Conservation (phyloP, 1,140 invertebrate species). For the Diachasmimorpha longicaudata region DNA sequence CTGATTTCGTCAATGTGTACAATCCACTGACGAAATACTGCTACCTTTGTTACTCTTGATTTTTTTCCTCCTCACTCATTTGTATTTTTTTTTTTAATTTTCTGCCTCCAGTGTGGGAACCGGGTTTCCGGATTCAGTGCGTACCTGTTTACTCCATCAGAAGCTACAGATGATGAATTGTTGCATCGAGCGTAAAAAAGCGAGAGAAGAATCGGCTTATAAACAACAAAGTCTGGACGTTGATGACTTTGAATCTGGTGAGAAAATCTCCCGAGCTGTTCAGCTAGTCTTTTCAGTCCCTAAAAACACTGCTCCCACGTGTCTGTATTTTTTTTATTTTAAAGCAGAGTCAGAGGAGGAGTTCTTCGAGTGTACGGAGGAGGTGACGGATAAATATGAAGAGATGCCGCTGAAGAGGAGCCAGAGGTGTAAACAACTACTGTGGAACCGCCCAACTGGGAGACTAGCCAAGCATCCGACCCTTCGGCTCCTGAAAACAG, state of each 20-base stretch:
- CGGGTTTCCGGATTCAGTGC: conserved; percentile 79
- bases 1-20: not conserved
- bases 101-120: conserved; percentile 70
- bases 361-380: conserved; percentile 84
- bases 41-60: conserved; percentile 13
- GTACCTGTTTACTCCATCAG: conserved; percentile 91
- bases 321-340: not conserved
- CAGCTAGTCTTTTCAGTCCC: not conserved
- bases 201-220: conserved; percentile 61
- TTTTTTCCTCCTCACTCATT: not conserved
- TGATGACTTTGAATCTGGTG: conserved; percentile 48
- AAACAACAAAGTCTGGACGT: conserved; percentile 43
- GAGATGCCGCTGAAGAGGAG: conserved; percentile 38
- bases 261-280: conserved; percentile 4
- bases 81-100: conserved; percentile 12
- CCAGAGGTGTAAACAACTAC: conserved; percentile 59
- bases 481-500: conserved; percentile 71
- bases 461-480: conserved; percentile 73
- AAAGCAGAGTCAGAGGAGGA: conserved; percentile 59
- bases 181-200: conserved; percentile 82
- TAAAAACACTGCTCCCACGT: no score
- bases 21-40: conserved; percentile 2
- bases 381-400: conserved; percentile 63
- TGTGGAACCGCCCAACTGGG: conserved; percentile 77
- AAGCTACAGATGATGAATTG: conserved; percentile 97